A percentile compares a stretch with the other conserved stretches of the same genome.
Evolutionary conservation across 2,797 vertebrate species (phyloP).

Genomic region (Anableps anableps): DNA sequence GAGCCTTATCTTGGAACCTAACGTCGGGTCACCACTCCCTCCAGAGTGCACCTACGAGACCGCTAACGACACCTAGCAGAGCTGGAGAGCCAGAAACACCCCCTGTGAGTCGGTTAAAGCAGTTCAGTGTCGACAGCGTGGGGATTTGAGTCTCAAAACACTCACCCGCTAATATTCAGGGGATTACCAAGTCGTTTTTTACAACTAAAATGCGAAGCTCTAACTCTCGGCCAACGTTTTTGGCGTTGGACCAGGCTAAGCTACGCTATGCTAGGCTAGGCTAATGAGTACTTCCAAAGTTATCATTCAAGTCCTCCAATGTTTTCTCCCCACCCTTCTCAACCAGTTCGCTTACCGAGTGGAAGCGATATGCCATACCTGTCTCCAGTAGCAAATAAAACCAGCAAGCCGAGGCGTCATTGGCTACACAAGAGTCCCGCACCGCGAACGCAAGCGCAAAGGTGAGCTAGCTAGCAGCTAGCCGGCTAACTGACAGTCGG

Average conservation of each 20-base stretch:
- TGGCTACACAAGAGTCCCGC: constrained; percentile 29
- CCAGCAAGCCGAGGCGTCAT: constrained; percentile 14
- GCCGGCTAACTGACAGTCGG: constrained; percentile 76
- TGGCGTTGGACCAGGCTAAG: constrained; percentile 64
- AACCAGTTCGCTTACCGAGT: constrained; percentile 54
- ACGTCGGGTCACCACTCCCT: constrained; percentile 54
- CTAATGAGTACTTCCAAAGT: constrained; percentile 73
- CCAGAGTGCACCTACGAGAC: constrained; percentile 38
- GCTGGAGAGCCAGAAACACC: constrained; percentile 23
- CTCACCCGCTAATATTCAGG: constrained; percentile 31
- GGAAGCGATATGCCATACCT: constrained; percentile 60
- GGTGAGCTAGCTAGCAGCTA: constrained; percentile 60
- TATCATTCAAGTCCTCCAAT: constrained; percentile 54
- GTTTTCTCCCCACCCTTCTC: constrained; percentile 49
- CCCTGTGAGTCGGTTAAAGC: constrained; percentile 32
- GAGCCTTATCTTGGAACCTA: constrained; percentile 43
- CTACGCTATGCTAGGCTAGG: constrained; percentile 69
- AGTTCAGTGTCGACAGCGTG: constrained; percentile 6
- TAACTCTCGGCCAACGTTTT: constrained; percentile 57
- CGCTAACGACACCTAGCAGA: constrained; percentile 46
- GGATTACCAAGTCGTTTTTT: constrained; percentile 59
- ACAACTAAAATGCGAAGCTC: constrained; percentile 68
- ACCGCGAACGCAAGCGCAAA: constrained; percentile 50
- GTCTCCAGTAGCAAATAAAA: constrained; percentile 36
- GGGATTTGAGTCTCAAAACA: constrained; percentile 17